phyloP scores from a whole-genome alignment of 1,140 invertebrate genomes.

The Penaeus vannamei region DNA sequence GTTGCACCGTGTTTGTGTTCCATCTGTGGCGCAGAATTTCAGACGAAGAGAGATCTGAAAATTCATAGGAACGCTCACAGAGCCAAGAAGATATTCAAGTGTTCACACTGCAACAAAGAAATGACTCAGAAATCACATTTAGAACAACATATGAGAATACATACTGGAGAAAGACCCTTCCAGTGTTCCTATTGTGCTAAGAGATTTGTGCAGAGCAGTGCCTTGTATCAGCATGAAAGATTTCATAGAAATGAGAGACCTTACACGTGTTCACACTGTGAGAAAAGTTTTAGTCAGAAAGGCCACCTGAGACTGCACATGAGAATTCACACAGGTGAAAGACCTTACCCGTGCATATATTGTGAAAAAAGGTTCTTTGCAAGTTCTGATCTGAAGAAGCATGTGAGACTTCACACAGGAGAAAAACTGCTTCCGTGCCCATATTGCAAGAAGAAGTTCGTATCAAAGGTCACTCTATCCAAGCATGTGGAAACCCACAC shows the following conservation, averaged over 20 bases:
- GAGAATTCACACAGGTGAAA: slow-evolving; percentile 24
- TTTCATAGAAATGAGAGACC: not conserved
- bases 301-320: not conserved
- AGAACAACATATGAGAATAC: slow-evolving; percentile 1
- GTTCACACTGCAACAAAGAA: not conserved
- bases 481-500: no score
- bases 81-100: not conserved
- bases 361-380: not conserved
- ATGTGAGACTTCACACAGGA: not conserved
- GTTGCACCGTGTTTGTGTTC: no score
- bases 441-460: not conserved
- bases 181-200: not conserved
- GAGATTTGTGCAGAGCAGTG: not conserved
- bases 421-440: not conserved
- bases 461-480: not conserved
- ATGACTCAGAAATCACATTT: not conserved
- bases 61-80: not conserved
- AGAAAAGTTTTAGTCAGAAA: not conserved
- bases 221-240: not conserved
- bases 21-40: no score
- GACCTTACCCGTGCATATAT: not conserved
- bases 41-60: not conserved
- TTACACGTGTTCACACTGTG: not conserved
- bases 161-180: slow-evolving; percentile 9
- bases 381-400: not conserved